Percentiles rank a stretch among this genome's conserved stretches.
phyloP scores from a whole-genome alignment of 2,888 invertebrate genomes.

The Pristionchus exspectatus region DNA sequence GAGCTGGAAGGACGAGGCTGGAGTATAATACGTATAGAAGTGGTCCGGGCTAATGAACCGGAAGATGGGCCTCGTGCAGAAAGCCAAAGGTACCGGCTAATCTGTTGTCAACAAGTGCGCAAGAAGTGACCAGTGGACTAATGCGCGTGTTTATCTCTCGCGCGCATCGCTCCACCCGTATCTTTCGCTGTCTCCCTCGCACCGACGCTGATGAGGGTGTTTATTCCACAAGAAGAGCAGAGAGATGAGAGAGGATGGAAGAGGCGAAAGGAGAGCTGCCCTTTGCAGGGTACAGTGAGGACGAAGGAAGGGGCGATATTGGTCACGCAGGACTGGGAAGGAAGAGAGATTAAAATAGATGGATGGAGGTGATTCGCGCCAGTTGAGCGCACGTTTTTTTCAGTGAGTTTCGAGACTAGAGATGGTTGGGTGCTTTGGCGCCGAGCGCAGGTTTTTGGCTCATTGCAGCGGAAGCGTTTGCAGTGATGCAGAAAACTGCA shows the following conservation, averaged over 20 bases:
- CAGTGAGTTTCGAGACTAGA: not conserved
- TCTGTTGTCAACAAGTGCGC: not conserved
- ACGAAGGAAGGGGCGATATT: not conserved
- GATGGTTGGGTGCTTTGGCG: not conserved
- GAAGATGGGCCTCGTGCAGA: not conserved
- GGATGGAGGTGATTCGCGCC: not conserved
- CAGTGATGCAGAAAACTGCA: constrained; percentile 10
- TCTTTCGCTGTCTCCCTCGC: not conserved
- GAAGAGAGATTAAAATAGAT: not conserved
- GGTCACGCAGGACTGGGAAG: not conserved
- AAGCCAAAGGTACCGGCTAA: not conserved
- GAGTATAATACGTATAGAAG: not conserved
- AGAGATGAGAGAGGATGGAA: not conserved
- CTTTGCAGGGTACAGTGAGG: constrained; percentile 10
- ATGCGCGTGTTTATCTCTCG: constrained; percentile 1
- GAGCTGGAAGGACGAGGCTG: not conserved
- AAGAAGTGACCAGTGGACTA: not conserved
- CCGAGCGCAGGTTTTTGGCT: not conserved
- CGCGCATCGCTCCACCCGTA: not conserved
- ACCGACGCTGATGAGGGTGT: constrained; percentile 29
- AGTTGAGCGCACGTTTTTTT: not conserved
- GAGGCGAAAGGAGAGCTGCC: constrained; percentile 9
- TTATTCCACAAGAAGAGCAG: not conserved
- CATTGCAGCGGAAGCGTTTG: not conserved
- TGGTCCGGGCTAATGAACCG: not conserved